Percentiles rank a stretch among this genome's conserved stretches.
Evolutionary conservation across 2,113 vertebrate genomes (phyloP).

Genomic region (Ochotona curzoniae): DNA sequence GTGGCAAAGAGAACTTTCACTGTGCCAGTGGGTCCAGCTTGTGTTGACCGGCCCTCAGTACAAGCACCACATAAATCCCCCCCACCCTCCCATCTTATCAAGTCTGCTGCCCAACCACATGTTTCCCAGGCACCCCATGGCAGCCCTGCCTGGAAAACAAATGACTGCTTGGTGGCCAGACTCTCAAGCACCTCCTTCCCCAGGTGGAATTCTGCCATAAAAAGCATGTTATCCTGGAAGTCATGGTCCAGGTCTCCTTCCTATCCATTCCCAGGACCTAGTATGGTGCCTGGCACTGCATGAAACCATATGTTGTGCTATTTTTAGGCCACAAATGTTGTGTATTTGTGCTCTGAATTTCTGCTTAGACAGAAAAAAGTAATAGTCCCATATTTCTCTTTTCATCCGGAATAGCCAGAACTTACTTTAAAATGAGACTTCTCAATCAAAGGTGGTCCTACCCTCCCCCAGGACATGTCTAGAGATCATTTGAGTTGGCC

Average conservation of each 20-base stretch:
- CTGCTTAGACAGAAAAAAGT: background rate
- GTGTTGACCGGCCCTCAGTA: background rate
- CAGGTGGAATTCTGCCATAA: background rate
- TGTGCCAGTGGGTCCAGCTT: background rate
- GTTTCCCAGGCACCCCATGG: background rate
- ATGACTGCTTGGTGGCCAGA: background rate
- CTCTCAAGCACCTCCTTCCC: background rate
- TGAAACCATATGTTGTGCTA: background rate
- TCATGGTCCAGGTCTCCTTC: background rate
- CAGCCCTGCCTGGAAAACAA: background rate
- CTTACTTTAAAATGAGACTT: background rate
- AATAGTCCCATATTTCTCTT: background rate
- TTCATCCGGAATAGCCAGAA: constrained; percentile 13
- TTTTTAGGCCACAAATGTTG: background rate
- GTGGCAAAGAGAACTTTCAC: constrained; percentile 11
- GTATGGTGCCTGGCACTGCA: background rate
- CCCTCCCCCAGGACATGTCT: background rate
- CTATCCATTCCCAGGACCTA: background rate
- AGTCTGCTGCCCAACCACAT: too few species aligned
- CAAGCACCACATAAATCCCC: background rate
- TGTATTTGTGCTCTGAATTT: background rate
- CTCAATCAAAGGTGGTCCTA: background rate
- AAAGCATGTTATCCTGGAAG: background rate
- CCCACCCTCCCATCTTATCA: background rate
- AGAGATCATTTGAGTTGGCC: background rate